Base-by-base conservation (phyloP, 2,797 vertebrate genomes). In the Argyrosomus regius region DNA sequence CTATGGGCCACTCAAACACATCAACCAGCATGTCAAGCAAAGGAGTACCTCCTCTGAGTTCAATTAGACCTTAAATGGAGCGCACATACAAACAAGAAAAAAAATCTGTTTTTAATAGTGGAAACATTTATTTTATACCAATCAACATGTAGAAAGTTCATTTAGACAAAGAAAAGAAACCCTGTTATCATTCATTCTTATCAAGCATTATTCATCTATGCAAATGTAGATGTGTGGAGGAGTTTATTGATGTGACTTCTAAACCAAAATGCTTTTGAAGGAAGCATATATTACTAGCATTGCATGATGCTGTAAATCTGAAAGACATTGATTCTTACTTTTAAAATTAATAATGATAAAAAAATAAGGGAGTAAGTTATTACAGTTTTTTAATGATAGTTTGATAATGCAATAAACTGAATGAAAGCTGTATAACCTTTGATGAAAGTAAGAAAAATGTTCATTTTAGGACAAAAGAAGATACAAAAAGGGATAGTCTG, bases 1-100 rank as follows among this genome's bases (percentile, higher is more conserved):
- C 96, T 31, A 99, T 95, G 56, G 98, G 98, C 98, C 98, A 99
- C 9, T 97, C 97, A 56, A 93, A 95, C 56, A 98, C 63, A 26
- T 94, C 87, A 45, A 94, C 88, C 84, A 99, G 84, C 86, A 97
- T 93, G 16, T 60, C 72, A 2, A 98, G 94, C 28, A 99, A 88
- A 84, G 98, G 98, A 2, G 1, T 9, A 18, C 97, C 98, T 6
- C 96, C 96, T 94, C 96, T 95, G 73, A 82, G 93, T 56, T 99
- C 97, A 84, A 98, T 97, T 75, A 94, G 78, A 93, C 95, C 98
- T 99, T 91, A 87, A 79, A 68, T 17, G 12, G 64, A 57, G 39
- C 11, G 18, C 20, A 62, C 26, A 68, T 12, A 54, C 39, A 83
- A 75, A 79, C 41, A 70, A 50, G 56, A 17, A 74, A 17, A 72